Evolutionary conservation across 2,888 invertebrate species (phyloP).

Genomic region (Chironomus riparius): DNA sequence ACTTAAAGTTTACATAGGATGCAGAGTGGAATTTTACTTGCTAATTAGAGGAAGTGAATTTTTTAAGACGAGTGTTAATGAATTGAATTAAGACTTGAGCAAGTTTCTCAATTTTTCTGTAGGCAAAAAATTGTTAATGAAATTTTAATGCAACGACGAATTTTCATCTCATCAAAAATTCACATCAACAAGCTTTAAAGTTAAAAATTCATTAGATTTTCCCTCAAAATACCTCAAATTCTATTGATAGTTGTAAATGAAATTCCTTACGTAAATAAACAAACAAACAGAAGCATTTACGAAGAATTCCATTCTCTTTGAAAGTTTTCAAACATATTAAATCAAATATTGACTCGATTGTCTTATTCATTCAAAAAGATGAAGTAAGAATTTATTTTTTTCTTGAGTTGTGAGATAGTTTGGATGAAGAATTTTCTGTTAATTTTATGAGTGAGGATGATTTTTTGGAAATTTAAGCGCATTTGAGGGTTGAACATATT

Average conservation of each 20-base stretch:
- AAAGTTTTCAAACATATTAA: not conserved
- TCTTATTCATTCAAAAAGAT: not conserved
- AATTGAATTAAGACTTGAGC: not conserved
- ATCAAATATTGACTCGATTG: not conserved
- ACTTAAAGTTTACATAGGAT: not conserved
- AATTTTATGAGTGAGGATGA: no score
- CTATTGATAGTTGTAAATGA: not conserved
- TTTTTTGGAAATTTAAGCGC: no score
- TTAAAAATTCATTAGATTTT: not conserved
- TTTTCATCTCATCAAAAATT: no score
- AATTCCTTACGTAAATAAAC: not conserved
- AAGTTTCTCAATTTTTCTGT: not conserved
- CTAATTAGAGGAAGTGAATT: not conserved
- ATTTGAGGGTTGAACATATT: no score
- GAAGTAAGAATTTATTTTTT: no score
- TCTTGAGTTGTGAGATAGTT: no score
- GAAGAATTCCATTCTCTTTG: not conserved
- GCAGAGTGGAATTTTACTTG: not conserved
- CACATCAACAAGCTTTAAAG: no score
- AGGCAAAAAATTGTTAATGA: not conserved
- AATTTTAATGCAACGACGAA: no score
- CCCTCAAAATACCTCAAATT: not conserved
- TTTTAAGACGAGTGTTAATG: not conserved
- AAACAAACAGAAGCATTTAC: not conserved
- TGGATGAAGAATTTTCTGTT: no score